Percentiles rank a stretch among this genome's conserved stretches.
Evolutionary conservation across 2,113 vertebrate genomes (phyloP).

Genomic region (Channa argus): DNA sequence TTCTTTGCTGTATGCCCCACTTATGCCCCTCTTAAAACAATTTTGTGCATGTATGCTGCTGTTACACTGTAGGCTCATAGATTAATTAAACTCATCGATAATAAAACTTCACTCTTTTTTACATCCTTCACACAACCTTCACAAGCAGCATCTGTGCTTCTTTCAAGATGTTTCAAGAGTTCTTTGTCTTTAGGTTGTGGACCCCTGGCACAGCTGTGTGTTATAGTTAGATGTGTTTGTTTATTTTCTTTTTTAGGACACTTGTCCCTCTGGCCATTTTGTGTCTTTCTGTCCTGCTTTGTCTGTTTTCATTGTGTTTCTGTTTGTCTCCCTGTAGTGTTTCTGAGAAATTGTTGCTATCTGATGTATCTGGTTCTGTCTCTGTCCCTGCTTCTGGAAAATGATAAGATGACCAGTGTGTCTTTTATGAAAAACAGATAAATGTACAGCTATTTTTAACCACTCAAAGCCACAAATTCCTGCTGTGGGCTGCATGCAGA

Average conservation of each 20-base stretch:
- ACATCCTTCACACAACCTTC: too few relatives aligned
- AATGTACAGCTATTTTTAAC: neutral
- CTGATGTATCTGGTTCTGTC: conserved; percentile 5
- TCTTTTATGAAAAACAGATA: neutral
- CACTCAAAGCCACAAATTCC: too few relatives aligned
- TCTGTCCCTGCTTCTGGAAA: conserved; percentile 10
- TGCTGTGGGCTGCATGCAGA: neutral
- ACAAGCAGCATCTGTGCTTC: too few relatives aligned
- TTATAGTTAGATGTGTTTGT: conserved; percentile 7
- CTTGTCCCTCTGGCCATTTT: conserved; percentile 20
- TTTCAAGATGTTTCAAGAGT: too few relatives aligned
- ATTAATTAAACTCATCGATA: too few relatives aligned
- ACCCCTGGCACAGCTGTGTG: neutral
- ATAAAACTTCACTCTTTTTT: too few relatives aligned
- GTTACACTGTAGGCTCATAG: too few relatives aligned
- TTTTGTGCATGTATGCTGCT: too few relatives aligned
- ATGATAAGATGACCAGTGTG: conserved; percentile 5
- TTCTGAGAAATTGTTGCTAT: conserved; percentile 5
- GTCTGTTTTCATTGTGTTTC: conserved; percentile 39
- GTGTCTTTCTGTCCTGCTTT: conserved; percentile 25
- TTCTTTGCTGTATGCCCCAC: too few relatives aligned
- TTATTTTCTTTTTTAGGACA: conserved; percentile 9
- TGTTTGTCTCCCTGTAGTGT: conserved; percentile 29
- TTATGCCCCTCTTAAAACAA: too few relatives aligned
- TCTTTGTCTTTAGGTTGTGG: too few relatives aligned